Conservation (phyloP, 2,797 vertebrate genomes). For the Esox masquinongy region DNA sequence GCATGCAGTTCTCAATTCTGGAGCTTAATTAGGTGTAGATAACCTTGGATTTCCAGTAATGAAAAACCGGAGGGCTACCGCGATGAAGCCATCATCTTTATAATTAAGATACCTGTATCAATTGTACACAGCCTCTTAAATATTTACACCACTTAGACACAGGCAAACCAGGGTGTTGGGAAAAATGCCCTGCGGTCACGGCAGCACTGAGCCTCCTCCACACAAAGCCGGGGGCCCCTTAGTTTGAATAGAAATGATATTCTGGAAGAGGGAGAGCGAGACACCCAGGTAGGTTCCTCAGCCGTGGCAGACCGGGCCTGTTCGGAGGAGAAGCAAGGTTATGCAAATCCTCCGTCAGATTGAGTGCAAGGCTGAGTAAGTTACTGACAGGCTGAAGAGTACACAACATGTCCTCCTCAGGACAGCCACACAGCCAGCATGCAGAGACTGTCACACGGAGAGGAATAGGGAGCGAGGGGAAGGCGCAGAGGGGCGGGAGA, state of each 20-base stretch:
- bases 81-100: slow-evolving; percentile 82
- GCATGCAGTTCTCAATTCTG: slow-evolving; percentile 85
- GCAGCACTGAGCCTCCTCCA: slow-evolving; percentile 47
- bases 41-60: slow-evolving; percentile 87
- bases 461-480: slow-evolving; percentile 24
- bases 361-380: slow-evolving; percentile 83
- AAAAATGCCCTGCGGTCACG: slow-evolving; percentile 59
- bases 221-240: slow-evolving; percentile 41
- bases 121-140: slow-evolving; percentile 73
- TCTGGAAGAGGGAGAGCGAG: slow-evolving; percentile 55
- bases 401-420: slow-evolving; percentile 79
- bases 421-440: slow-evolving; percentile 62
- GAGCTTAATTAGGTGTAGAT: slow-evolving; percentile 87
- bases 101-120: slow-evolving; percentile 79
- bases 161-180: slow-evolving; percentile 58
- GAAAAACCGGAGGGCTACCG: slow-evolving; percentile 79
- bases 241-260: slow-evolving; percentile 61
- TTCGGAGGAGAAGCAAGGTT: slow-evolving; percentile 76
- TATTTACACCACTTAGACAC: slow-evolving; percentile 30
- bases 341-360: slow-evolving; percentile 83
- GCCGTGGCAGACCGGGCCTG: slow-evolving; percentile 68
- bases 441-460: slow-evolving; percentile 76
- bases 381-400: slow-evolving; percentile 83
- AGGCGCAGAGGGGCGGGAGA: slow-evolving; percentile 25
- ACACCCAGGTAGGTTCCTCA: slow-evolving; percentile 20